Percentiles rank a stretch among this genome's conserved stretches.
phyloP scores from a whole-genome alignment of 2,797 vertebrate species.

The Silurus aristotelis region DNA sequence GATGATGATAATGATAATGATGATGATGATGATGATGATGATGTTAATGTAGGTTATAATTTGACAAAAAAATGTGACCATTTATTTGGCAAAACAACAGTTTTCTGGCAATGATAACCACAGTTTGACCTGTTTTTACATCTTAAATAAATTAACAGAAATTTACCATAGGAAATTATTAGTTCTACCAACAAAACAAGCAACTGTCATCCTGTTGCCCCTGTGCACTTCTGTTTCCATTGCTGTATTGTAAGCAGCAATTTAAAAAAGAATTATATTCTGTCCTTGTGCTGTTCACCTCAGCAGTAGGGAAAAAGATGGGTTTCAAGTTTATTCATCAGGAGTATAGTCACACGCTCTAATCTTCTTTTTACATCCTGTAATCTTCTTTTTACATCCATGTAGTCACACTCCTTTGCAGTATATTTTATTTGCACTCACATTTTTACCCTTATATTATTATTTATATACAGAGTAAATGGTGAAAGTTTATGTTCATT shows the following conservation, averaged over 20 bases:
- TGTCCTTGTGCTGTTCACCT: not conserved
- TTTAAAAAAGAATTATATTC: not conserved
- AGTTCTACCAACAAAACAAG: not conserved
- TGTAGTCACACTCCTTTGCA: not conserved
- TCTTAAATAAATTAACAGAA: not conserved
- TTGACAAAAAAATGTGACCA: too few relatives aligned
- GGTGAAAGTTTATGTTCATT: not conserved
- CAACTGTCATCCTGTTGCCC: not conserved
- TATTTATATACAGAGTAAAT: not conserved
- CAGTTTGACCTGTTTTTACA: not conserved
- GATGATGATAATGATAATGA: too few relatives aligned
- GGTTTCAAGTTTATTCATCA: not conserved
- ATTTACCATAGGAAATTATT: not conserved
- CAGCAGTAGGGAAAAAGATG: not conserved
- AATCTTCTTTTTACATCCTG: not conserved
- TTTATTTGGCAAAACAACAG: not conserved
- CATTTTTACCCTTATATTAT: not conserved
- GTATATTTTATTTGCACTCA: not conserved
- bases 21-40: too few relatives aligned
- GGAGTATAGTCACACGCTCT: not conserved
- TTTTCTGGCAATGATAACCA: not conserved
- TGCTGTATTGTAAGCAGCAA: not conserved
- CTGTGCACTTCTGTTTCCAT: not conserved
- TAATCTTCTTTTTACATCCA: not conserved
- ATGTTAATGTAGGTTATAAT: not conserved